A percentile compares a stretch with the other conserved stretches of the same genome.
These are phyloP conservation scores for Lichenostomus cassidix DNA, from an alignment of 2,113 vertebrate genomes.

Conservation along the genomic window DNA sequence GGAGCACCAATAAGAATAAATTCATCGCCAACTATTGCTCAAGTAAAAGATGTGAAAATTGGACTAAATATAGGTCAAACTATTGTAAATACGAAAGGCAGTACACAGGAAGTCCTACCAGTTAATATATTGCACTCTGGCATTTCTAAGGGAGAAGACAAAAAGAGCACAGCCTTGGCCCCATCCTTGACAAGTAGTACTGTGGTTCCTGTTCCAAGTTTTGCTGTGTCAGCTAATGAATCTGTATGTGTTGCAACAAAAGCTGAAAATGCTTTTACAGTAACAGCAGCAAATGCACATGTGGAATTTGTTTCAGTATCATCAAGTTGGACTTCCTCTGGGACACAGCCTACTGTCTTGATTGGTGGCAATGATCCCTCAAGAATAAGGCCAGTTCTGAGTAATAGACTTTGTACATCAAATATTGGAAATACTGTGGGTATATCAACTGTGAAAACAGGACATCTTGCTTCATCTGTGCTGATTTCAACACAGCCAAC, in stretches of 20 bases:
- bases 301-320: conserved; percentile 61
- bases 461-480: conserved; percentile 84
- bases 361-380: conserved; percentile 65
- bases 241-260: conserved; percentile 49
- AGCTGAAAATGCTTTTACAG: conserved; percentile 50
- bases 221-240: conserved; percentile 55
- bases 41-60: conserved; percentile 83
- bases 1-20: conserved; percentile 73
- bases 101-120: conserved; percentile 67
- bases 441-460: conserved; percentile 84
- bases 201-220: conserved; percentile 56
- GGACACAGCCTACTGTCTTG: conserved; percentile 47
- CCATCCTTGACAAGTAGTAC: conserved; percentile 47
- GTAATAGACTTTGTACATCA: conserved; percentile 61
- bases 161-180: not conserved
- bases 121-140: conserved; percentile 76
- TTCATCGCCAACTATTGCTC: conserved; percentile 75
- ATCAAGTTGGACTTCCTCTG: conserved; percentile 42
- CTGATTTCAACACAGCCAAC: conserved; percentile 79
- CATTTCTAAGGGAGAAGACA: conserved; percentile 70
- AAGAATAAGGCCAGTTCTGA: conserved; percentile 62
- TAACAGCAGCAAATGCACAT: conserved; percentile 47
- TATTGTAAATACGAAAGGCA: conserved; percentile 74
- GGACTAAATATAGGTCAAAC: conserved; percentile 80
- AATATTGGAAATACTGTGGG: conserved; percentile 73